Evolutionary conservation across 2,113 vertebrate species (phyloP).

Genomic region (Oxyruncus cristatus): DNA sequence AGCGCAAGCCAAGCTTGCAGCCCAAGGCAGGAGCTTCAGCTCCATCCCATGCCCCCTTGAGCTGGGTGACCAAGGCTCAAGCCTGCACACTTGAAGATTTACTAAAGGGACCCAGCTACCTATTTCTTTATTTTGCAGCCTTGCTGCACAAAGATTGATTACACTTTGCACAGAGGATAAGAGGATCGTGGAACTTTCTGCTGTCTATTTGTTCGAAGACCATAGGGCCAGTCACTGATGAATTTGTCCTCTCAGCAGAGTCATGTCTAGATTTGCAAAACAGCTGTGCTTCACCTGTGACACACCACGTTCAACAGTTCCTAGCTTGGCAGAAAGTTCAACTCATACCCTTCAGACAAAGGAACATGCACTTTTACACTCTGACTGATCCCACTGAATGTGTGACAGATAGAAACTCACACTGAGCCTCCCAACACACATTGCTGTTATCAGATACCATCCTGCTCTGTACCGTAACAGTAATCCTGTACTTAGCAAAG

Average conservation of each 20-base stretch:
- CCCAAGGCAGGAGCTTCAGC: not conserved
- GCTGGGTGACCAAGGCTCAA: not conserved
- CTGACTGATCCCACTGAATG: not conserved
- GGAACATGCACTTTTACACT: not conserved
- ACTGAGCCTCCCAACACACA: not conserved
- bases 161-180: not conserved
- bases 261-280: not conserved
- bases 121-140: not conserved
- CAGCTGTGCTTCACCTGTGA: not conserved
- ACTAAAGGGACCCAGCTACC: not conserved
- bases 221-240: not conserved
- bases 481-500: not conserved
- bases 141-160: not conserved
- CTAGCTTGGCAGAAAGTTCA: not conserved
- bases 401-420: not conserved
- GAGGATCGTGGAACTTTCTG: not conserved
- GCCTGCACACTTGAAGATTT: not conserved
- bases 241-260: not conserved
- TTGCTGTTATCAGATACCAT: not conserved
- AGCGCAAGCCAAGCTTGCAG: not conserved
- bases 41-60: not conserved
- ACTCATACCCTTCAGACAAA: not conserved
- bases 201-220: not conserved
- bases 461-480: not conserved
- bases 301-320: not conserved